A percentile compares a stretch with the other conserved stretches of the same genome.
Conservation (phyloP, 2,888 invertebrate genomes). For the Parthenolecanium corni region DNA sequence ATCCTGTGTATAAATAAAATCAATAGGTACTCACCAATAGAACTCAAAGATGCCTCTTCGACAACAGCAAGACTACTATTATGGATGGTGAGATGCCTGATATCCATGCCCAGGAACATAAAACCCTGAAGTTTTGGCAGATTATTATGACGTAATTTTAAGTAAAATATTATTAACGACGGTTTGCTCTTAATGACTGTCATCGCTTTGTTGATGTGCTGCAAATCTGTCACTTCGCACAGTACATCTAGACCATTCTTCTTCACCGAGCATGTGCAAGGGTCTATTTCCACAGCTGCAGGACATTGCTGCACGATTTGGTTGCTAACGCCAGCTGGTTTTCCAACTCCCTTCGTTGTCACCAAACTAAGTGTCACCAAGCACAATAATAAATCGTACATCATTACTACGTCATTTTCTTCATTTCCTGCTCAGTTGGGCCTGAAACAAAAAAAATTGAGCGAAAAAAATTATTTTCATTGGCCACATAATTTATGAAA, state of each 20-base stretch:
- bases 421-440: slow-evolving; percentile 1
- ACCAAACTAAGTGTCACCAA: slow-evolving; percentile 18
- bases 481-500: no score
- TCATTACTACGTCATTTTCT: slow-evolving; percentile 25
- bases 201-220: slow-evolving; percentile 69
- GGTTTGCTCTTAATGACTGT: slow-evolving; percentile 61
- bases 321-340: slow-evolving; percentile 15
- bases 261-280: slow-evolving; percentile 73
- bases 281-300: slow-evolving; percentile 57
- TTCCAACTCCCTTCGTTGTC: slow-evolving; percentile 7
- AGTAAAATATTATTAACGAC: slow-evolving; percentile 72
- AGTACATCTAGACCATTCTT: slow-evolving; percentile 79
- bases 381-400: slow-evolving; percentile 14
- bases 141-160: slow-evolving; percentile 76
- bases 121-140: slow-evolving; percentile 73
- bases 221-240: slow-evolving; percentile 74
- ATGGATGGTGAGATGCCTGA: slow-evolving; percentile 76
- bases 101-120: slow-evolving; percentile 74
- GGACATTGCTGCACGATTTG: slow-evolving; percentile 48
- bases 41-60: slow-evolving; percentile 75
- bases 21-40: slow-evolving; percentile 70
- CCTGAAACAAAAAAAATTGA: slow-evolving; percentile 3
- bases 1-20: no score
- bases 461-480: background rate
- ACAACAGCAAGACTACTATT: slow-evolving; percentile 78